phyloP scores from a whole-genome alignment of 2,113 vertebrate genomes.

The Urocolius indicus region DNA sequence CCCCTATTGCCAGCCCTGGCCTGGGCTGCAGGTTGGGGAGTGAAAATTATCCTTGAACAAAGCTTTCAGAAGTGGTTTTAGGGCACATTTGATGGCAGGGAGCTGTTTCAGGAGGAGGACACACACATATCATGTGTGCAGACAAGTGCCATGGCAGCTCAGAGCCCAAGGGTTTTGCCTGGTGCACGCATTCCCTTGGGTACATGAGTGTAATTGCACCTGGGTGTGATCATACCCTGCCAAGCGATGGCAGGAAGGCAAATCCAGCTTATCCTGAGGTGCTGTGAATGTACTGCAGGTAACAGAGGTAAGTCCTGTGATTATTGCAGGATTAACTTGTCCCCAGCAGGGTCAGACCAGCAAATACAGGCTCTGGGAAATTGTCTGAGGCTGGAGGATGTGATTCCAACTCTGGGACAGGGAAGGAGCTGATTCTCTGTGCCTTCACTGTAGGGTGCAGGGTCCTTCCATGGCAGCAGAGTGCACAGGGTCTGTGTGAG shows the following conservation, averaged over 20 bases:
- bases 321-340: not conserved
- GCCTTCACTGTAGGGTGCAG: not conserved
- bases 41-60: not conserved
- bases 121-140: rapidly evolving
- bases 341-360: not conserved
- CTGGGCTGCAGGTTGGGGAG: not conserved
- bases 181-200: not conserved
- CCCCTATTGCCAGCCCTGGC: not conserved
- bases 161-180: not conserved
- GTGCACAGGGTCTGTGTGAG: rapidly evolving
- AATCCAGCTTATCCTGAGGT: not conserved
- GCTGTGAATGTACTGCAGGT: not conserved
- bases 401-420: not conserved
- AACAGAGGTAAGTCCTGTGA: too few relatives aligned
- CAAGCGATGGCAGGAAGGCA: not conserved
- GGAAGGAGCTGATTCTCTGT: not conserved
- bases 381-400: not conserved
- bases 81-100: not conserved
- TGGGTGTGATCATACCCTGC: not conserved
- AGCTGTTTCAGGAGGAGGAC: not conserved
- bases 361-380: not conserved
- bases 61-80: not conserved
- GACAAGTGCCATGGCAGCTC: not conserved
- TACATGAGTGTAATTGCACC: rapidly evolving
- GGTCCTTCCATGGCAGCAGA: not conserved